Conservation (phyloP, 2,888 invertebrate species). For the Tenthredo amoena region DNA sequence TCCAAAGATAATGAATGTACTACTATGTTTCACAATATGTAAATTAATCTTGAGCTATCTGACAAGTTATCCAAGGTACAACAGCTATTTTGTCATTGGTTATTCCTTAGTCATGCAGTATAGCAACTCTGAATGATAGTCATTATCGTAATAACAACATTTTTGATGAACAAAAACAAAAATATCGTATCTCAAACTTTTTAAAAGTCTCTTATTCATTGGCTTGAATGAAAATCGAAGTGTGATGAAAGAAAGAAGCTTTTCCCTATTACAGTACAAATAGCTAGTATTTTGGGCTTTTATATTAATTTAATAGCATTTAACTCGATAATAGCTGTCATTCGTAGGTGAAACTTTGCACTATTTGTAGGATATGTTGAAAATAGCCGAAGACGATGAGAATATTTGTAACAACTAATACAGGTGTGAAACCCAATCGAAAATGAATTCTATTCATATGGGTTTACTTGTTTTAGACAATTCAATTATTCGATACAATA, state of each 20-base stretch:
- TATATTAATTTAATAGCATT: neutral
- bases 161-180: neutral
- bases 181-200: neutral
- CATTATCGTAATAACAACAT: slow-evolving; percentile 1
- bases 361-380: neutral
- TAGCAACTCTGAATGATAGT: neutral
- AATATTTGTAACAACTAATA: slow-evolving; percentile 12
- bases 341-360: neutral
- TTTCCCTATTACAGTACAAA: slow-evolving; percentile 45
- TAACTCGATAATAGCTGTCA: slow-evolving; percentile 10
- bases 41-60: neutral
- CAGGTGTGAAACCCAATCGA: neutral
- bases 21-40: neutral
- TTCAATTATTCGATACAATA: slow-evolving; percentile 8
- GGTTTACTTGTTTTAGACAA: neutral
- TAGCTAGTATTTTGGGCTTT: neutral
- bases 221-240: neutral
- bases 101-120: neutral
- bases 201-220: neutral
- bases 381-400: slow-evolving; percentile 14
- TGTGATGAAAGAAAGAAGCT: slow-evolving; percentile 54
- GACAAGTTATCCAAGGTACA: neutral
- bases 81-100: slow-evolving; percentile 17
- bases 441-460: neutral
- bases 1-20: slow-evolving; percentile 44